Conservation (phyloP, 2,888 invertebrate species). For the Callyntrura guangdongensis region DNA sequence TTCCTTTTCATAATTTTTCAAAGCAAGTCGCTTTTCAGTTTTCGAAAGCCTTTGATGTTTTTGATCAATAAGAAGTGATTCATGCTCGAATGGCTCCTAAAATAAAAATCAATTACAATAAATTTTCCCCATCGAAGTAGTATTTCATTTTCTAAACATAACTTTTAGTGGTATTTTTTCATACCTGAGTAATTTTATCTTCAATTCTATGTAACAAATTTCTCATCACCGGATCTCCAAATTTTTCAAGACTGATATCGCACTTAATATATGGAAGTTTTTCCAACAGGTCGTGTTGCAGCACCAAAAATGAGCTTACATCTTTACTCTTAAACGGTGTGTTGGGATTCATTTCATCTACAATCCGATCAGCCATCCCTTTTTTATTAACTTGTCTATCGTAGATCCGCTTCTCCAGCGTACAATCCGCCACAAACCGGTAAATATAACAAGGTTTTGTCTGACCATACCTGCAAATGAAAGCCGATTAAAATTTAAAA, state of each 20-base stretch:
- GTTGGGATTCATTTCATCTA: slow-evolving; percentile 99
- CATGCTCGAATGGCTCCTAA: slow-evolving; percentile 96
- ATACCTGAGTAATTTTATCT: slow-evolving; percentile 87
- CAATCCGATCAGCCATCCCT: slow-evolving; percentile 99
- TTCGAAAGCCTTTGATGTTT: slow-evolving; percentile 97
- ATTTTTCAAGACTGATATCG: slow-evolving; percentile 89
- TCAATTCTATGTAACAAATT: slow-evolving; percentile 88
- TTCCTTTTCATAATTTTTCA: slow-evolving; percentile 97
- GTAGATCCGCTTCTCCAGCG: slow-evolving; percentile 98
- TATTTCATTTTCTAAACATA: no score
- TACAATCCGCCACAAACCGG: slow-evolving; percentile 98
- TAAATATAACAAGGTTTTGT: slow-evolving; percentile 98
- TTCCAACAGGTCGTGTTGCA: slow-evolving; percentile 94
- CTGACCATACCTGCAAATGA: slow-evolving; percentile 92
- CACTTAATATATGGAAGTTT: slow-evolving; percentile 85
- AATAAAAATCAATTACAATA: slow-evolving; percentile 18
- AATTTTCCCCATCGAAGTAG: no score
- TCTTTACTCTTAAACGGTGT: slow-evolving; percentile 96
- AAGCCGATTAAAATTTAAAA: no score
- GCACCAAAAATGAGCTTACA: slow-evolving; percentile 95
- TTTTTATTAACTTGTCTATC: slow-evolving; percentile 99
- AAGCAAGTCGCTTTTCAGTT: slow-evolving; percentile 96
- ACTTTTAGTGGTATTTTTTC: neutral
- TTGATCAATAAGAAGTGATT: slow-evolving; percentile 96
- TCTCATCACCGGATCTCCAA: slow-evolving; percentile 93